A percentile compares a stretch with the other conserved stretches of the same genome.
Evolutionary conservation across 2,113 vertebrate genomes (phyloP).

Genomic region (Chloroceryle aenea): DNA sequence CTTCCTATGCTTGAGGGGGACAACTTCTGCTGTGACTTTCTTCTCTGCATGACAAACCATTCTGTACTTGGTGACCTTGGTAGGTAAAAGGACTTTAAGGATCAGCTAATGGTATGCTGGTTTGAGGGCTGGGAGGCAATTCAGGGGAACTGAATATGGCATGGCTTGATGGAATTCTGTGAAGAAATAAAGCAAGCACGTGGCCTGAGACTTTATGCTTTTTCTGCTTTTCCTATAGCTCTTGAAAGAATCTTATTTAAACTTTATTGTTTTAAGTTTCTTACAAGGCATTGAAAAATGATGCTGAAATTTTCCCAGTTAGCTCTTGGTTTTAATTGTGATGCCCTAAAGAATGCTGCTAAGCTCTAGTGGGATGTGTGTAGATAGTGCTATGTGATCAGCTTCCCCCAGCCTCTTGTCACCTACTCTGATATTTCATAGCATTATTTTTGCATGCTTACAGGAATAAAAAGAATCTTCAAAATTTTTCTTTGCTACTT

Average conservation of each 20-base stretch:
- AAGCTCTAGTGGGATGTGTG: rapidly evolving
- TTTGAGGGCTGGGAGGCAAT: not conserved
- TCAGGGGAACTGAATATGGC: not conserved
- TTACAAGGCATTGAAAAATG: not conserved
- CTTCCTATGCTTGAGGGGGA: not conserved
- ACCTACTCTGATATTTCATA: not conserved
- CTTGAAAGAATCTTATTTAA: not conserved
- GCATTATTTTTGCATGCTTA: not conserved
- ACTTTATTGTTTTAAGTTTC: not conserved
- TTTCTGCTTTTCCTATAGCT: not conserved
- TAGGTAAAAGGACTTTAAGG: not conserved
- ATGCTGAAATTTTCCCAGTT: rapidly evolving
- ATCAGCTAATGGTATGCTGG: not conserved
- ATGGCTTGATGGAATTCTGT: not conserved
- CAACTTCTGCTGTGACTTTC: not conserved
- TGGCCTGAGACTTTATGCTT: not conserved
- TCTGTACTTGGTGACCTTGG: not conserved
- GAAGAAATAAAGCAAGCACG: not conserved
- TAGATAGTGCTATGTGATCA: not conserved
- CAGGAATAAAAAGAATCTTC: not conserved
- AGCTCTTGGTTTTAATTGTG: not conserved
- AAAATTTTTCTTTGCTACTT: not conserved
- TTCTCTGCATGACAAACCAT: not conserved
- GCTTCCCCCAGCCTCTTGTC: not conserved
- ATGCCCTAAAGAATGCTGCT: not conserved